Base-by-base conservation (phyloP, 1,140 invertebrate genomes). In the Pseudomyrmex dendroicus region DNA sequence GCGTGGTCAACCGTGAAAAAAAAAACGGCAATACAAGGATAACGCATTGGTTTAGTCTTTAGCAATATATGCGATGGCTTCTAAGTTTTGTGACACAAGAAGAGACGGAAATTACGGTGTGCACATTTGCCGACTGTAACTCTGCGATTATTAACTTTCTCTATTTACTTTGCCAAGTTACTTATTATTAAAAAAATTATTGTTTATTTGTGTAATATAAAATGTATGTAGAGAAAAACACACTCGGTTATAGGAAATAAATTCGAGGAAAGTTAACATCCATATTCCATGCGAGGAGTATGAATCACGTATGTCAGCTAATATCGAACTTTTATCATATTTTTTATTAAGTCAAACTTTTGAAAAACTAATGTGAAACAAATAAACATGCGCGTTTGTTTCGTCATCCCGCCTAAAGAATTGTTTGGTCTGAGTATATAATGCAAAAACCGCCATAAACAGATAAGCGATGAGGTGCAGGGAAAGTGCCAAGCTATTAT, bases 401-500 rank as follows among this genome's bases (percentile, higher is more conserved):
- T 88, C 74, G 82, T 86, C 70, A 67, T 78, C 61, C 17, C 50
- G 82, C 63, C 82, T 72, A 63, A n/a, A 35, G 62, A 68, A 35
- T 78, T 80, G 83, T 88, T 88, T 88, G 84, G 50, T 78, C 67
- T 85, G 70, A 78, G 78, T 73, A 82, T 59, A 50, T 80, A 85
- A 88, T 83, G 82, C 83, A 57, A 88, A 77, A 66, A 35, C 35
- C 35, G 35, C 80, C 54, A 52, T 46, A 57, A 74, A 68, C 86
- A 83, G 84, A 78, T 91, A 90, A 90, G 88, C 90, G 90, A 92
- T 90, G 90, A 92, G 90, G 88, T 89, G 86, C 90, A 92, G 93
- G 92, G 93, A 94, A 94, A 93, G 93, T 93, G 92, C 91, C 67
- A 90, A 90, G 92, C 89, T 89, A 93, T 93, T 93, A 93, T 92